phyloP scores from a whole-genome alignment of 2,797 vertebrate species.

The Adelosebastes latens region DNA sequence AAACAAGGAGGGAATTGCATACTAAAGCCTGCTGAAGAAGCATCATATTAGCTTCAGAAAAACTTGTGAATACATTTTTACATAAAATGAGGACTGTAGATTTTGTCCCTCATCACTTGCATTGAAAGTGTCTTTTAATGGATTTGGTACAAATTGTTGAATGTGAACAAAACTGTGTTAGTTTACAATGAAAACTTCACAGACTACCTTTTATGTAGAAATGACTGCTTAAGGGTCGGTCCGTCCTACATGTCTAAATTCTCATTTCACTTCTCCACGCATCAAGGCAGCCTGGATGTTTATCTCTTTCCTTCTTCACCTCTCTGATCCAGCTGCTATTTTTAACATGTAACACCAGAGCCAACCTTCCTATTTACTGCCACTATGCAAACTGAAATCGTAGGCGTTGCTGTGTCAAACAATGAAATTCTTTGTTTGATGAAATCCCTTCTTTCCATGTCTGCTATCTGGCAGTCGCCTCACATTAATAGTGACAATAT shows the following conservation, averaged over 20 bases:
- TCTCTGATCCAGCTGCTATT: slow-evolving; percentile 53
- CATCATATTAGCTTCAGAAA: background rate
- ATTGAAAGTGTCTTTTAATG: background rate
- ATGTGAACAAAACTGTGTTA: background rate
- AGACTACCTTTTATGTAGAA: background rate
- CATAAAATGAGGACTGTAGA: background rate
- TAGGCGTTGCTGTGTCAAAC: slow-evolving; percentile 4
- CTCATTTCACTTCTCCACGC: slow-evolving; percentile 13
- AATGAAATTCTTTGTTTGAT: slow-evolving; percentile 48
- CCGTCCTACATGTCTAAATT: background rate
- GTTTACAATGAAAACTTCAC: background rate
- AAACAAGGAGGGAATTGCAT: background rate
- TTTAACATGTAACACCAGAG: slow-evolving; percentile 38
- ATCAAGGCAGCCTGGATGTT: slow-evolving; percentile 30
- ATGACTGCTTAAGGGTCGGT: background rate
- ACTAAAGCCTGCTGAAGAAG: background rate
- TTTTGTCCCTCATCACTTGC: background rate
- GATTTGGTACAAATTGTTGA: background rate
- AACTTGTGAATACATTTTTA: background rate
- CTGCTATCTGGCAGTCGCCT: background rate
- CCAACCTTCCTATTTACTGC: slow-evolving; percentile 21
- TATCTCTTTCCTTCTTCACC: slow-evolving; percentile 51
- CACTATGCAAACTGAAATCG: slow-evolving; percentile 31
- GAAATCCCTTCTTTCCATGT: slow-evolving; percentile 14
- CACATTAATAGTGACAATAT: background rate